Evolutionary conservation across 2,888 invertebrate genomes (phyloP), one percentile per base, ranked within the genome.

Genomic region (Fissipunctia ypsillon): DNA sequence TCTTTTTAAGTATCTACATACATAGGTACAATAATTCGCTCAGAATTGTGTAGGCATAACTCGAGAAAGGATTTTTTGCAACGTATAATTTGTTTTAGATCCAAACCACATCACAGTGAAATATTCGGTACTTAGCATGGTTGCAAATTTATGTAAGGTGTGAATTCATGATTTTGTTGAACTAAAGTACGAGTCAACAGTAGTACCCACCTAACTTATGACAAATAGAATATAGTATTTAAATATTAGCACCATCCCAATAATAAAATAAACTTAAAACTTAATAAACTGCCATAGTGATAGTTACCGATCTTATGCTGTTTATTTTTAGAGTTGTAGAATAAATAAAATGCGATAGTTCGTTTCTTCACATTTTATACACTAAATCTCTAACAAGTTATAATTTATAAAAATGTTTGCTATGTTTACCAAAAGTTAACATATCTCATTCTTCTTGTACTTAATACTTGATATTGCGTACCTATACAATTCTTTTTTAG

Each of bases 381-480:
- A 60, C 12, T 54, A 25, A 35, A 14, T 73, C n/a, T n/a, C 16
- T 45, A 57, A 31, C 28, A 56, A 38, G 43, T 56, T 43, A 56
- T 63, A 38, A 38, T 79, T 71, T 50, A 28, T 50, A 19, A 60
- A 64, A 59, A 43, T 28, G 25, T 35, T 43, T 48, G 57, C 25
- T 52, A 41, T 31, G 50, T 65, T 79, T 60, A 65, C 16, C 50
- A 14, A 76, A 81, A 48, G 41, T 68, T 64, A 25, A 69, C 59
- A 81, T 76, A 69, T 78, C 48, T 76, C 41, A 57, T 67, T 74
- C n/a, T 45, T 63, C 76, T 63, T 57, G 31, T 80, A n/a, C n/a
- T n/a, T n/a, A 67, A 75, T 60, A 65, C 38, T 60, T 74, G 81
- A 74, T 52, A 64, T 64, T 57, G 38, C 41, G 25, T 75, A 80